A percentile compares a stretch with the other conserved stretches of the same genome.
Conservation (phyloP, 2,113 vertebrate genomes). For the Jacana jacana region DNA sequence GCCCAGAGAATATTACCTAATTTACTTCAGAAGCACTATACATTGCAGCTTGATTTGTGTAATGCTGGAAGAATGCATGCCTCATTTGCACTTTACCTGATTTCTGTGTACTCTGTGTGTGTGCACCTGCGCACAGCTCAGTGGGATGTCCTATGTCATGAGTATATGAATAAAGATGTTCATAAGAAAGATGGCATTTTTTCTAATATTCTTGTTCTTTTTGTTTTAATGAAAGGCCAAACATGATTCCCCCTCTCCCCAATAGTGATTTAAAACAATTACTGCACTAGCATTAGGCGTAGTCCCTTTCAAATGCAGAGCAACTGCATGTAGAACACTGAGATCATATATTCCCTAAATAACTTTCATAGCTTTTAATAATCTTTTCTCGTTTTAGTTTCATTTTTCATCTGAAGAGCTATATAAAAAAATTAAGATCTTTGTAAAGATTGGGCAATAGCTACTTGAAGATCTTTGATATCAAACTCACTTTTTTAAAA, state of each 20-base stretch:
- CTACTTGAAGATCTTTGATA: neutral
- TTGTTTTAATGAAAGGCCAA: neutral
- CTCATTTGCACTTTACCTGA: neutral
- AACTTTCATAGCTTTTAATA: neutral
- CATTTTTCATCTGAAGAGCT: neutral
- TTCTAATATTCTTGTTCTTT: neutral
- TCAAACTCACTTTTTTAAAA: slow-evolving; percentile 17
- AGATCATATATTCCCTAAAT: neutral
- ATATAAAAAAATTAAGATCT: neutral
- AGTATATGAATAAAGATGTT: slow-evolving; percentile 19
- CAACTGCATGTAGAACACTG: neutral
- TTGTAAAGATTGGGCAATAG: neutral
- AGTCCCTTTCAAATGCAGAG: neutral
- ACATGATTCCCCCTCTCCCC: neutral
- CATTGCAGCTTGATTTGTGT: neutral
- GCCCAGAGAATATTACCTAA: neutral
- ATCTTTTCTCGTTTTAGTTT: neutral
- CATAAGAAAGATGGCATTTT: neutral
- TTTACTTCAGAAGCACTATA: neutral
- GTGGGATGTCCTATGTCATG: neutral
- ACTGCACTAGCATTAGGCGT: neutral
- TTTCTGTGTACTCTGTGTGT: neutral
- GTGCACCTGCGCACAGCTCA: neutral
- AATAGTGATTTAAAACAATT: neutral
- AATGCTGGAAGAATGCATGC: neutral